A percentile compares a stretch with the other conserved stretches of the same genome.
Evolutionary conservation across 2,113 vertebrate genomes (phyloP).

Genomic region (Panurus biarmicus): DNA sequence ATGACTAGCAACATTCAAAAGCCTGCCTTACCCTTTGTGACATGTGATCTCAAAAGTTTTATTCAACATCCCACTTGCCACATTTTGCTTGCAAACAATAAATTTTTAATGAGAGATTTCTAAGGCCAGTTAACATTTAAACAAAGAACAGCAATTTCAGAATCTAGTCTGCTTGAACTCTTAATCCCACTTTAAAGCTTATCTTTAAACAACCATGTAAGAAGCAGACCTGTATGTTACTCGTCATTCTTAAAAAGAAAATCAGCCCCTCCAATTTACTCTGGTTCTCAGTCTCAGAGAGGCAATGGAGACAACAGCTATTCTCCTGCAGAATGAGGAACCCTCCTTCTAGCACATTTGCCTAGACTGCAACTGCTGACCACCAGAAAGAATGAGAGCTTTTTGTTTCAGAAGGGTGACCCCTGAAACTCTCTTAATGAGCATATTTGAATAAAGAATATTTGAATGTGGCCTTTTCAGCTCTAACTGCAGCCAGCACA

Average conservation of each 20-base stretch:
- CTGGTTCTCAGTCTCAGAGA: neutral
- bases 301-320: neutral
- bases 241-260: neutral
- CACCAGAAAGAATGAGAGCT: neutral
- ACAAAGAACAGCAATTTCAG: neutral
- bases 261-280: neutral
- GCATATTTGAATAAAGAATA: neutral
- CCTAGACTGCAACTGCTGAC: neutral
- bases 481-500: neutral
- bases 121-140: neutral
- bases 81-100: neutral
- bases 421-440: neutral
- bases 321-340: neutral
- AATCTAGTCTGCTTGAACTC: neutral
- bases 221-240: neutral
- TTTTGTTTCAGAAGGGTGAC: neutral
- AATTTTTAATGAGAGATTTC: neutral
- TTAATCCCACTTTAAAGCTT: neutral
- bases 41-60: neutral
- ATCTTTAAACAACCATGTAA: neutral
- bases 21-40: neutral
- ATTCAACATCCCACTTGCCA: neutral
- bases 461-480: neutral
- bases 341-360: neutral
- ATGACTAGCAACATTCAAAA: neutral